A percentile compares a stretch with the other conserved stretches of the same genome.
Evolutionary conservation across 1,140 invertebrate genomes (phyloP).

Genomic region (Microplitis demolitor): DNA sequence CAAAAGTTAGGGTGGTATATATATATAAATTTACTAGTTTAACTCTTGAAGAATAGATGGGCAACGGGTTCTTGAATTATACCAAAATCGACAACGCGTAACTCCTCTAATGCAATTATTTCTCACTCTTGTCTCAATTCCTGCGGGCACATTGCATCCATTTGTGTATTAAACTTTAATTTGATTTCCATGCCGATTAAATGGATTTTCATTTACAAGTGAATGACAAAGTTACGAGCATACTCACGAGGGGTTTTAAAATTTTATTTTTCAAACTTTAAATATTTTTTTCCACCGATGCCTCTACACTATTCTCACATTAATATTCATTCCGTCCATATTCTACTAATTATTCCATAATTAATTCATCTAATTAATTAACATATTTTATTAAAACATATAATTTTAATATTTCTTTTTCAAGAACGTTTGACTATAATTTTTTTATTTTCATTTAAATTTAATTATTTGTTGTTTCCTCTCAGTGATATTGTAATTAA

Average conservation of each 20-base stretch:
- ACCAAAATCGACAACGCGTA: conserved; percentile 34
- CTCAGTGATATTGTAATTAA: no score
- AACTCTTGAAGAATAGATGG: conserved; percentile 49
- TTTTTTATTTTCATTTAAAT: no score
- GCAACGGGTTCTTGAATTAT: conserved; percentile 52
- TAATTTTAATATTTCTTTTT: no score
- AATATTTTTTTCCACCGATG: background rate
- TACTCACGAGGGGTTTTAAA: background rate
- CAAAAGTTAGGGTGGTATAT: conserved; percentile 6
- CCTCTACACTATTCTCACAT: background rate
- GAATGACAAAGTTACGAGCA: background rate
- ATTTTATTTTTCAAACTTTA: background rate
- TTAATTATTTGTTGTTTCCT: no score
- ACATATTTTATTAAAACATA: no score
- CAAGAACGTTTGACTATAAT: no score
- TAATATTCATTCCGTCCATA: no score
- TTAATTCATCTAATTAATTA: no score
- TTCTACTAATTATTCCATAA: no score
- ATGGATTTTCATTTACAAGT: conserved; percentile 53
- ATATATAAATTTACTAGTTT: background rate
- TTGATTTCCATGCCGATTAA: conserved; percentile 47
- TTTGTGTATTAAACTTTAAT: conserved; percentile 56
- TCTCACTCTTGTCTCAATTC: conserved; percentile 32
- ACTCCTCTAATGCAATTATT: conserved; percentile 51
- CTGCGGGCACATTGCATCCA: conserved; percentile 43